Evolutionary conservation across 2,888 invertebrate genomes (phyloP).

Genomic region (Athrips mouffetella): DNA sequence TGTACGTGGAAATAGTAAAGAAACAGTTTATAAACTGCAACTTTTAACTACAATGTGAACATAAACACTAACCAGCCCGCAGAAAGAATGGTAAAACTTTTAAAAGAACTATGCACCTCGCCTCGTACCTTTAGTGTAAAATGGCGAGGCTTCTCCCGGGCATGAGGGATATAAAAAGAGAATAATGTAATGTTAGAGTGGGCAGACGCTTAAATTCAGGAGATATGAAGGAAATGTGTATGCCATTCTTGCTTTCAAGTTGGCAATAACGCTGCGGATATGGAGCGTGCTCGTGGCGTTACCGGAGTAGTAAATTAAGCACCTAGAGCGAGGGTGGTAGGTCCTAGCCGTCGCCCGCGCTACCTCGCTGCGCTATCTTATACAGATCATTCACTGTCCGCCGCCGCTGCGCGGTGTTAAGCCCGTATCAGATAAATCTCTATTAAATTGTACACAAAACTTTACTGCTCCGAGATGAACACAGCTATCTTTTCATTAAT

Average conservation of each 20-base stretch:
- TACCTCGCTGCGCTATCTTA: slow-evolving; percentile 52
- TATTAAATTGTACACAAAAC: slow-evolving; percentile 9
- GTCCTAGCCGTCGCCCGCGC: slow-evolving; percentile 2
- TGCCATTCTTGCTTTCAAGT: slow-evolving; percentile 73
- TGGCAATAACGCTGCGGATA: slow-evolving; percentile 73
- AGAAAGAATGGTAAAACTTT: slow-evolving; percentile 6
- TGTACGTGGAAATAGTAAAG: neutral
- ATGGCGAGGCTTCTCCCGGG: slow-evolving; percentile 33
- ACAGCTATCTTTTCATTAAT: slow-evolving; percentile 7
- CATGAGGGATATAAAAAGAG: slow-evolving; percentile 44
- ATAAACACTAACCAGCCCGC: slow-evolving; percentile 7
- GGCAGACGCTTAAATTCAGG: slow-evolving; percentile 63
- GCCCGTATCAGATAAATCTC: slow-evolving; percentile 12
- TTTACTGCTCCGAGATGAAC: slow-evolving; percentile 8
- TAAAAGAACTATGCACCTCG: slow-evolving; percentile 20
- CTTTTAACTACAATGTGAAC: slow-evolving; percentile 5
- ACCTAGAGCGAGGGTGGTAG: slow-evolving; percentile 43
- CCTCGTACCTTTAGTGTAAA: slow-evolving; percentile 21
- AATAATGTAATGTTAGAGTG: slow-evolving; percentile 55
- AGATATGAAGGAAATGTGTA: slow-evolving; percentile 72
- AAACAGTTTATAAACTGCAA: slow-evolving; percentile 1
- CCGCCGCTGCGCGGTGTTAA: slow-evolving; percentile 12
- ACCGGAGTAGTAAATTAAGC: slow-evolving; percentile 71
- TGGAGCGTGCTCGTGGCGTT: slow-evolving; percentile 74
- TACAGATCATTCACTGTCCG: slow-evolving; percentile 53